These are phyloP conservation scores for Protonibea diacanthus DNA, from an alignment of 2,797 vertebrate genomes.

Conservation along the genomic window DNA sequence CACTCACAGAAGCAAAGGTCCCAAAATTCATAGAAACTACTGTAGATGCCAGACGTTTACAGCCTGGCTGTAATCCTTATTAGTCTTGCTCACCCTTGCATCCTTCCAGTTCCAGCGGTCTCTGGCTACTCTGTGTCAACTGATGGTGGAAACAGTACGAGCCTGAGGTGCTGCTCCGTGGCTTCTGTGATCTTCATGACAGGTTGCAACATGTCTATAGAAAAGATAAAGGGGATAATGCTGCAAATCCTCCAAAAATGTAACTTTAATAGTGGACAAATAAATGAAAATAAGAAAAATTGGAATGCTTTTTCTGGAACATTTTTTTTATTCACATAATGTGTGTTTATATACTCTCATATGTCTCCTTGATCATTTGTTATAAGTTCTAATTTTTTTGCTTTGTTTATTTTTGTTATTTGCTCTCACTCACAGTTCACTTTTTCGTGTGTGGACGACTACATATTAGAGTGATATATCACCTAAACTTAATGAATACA, in stretches of 20 bases:
- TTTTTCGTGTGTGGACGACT: conserved; percentile 13
- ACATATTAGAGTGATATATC: conserved; percentile 5
- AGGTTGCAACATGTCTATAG: conserved; percentile 64
- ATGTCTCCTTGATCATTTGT: not conserved
- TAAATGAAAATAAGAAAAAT: not conserved
- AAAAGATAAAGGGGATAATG: not conserved
- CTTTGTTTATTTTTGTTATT: not conserved
- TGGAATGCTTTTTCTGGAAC: no score
- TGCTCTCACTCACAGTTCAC: conserved; percentile 22
- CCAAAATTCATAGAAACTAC: not conserved
- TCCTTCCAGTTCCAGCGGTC: conserved; percentile 31
- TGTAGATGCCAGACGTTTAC: not conserved
- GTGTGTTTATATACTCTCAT: conserved; percentile 8
- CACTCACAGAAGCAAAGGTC: conserved; percentile 7
- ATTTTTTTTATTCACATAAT: not conserved
- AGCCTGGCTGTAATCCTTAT: not conserved
- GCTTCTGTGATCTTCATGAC: conserved; percentile 79
- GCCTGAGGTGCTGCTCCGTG: conserved; percentile 71
- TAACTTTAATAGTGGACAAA: not conserved
- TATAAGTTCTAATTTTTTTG: no score
- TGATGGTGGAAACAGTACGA: conserved; percentile 47
- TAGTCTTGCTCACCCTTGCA: not conserved
- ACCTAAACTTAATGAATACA: conserved; percentile 11
- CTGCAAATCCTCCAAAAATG: not conserved
- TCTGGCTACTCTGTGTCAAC: conserved; percentile 32